Base-by-base conservation (phyloP, 2,888 invertebrate species). In the Andrena minutula region DNA sequence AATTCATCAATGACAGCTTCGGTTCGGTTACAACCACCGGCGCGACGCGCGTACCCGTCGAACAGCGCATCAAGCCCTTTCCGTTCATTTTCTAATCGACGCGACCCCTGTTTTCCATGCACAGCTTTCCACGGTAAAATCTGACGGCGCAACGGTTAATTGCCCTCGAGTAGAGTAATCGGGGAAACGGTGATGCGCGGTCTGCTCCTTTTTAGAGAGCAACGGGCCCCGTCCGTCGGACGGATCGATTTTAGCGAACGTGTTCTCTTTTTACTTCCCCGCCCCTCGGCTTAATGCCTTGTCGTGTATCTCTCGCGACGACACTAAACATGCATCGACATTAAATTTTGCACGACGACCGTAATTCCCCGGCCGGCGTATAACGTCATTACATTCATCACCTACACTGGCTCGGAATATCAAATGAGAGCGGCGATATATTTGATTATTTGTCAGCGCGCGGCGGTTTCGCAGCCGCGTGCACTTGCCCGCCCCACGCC, bases 351-450 rank as follows among this genome's bases (percentile, higher is more conserved):
- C 70, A 49, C 51, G 74, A 78, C 82, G 73, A 71, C 68, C 75
- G 71, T 75, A 82, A 82, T 82, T 82, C 82, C 66, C 81, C 32
- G 71, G 66, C 47, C 82, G 75, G 69, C 71, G 75, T 68, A 71
- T 75, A 81, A 82, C 75, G 82, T 81, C 82, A 64, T 82, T 82
- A 76, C 82, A 83, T 77, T 76, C 76, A 73, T 83, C 77, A 74
- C 75, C 74, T 77, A 75, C 80, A 84, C 86, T 66, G 77, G 76
- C 86, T 63, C 73, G 73, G 82, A 84, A 86, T 82, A 81, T 87
- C 79, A 86, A 88, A 86, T 74, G 82, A 74, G 81, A 78, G 80
- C 76, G 83, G 78, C 88, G 80, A 84, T 84, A 79, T 84, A 76
- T 81, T 82, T 82, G 82, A 88, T 79, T 77, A 74, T 79, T 82